Evolutionary conservation across 1,140 invertebrate genomes (phyloP).

Genomic region (Cotesia typhae): DNA sequence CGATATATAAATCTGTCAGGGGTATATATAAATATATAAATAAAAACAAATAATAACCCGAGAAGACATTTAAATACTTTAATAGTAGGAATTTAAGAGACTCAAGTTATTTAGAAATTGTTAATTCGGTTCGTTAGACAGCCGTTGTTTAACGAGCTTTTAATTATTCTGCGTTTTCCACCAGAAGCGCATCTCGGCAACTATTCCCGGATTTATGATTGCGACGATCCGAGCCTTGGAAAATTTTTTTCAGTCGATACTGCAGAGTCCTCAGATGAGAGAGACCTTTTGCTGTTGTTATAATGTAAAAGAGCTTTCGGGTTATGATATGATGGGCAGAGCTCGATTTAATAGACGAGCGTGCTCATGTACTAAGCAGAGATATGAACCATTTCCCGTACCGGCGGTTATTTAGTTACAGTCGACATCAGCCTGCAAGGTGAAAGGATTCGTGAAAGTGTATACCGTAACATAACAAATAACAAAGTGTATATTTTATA

Average conservation of each 20-base stretch:
- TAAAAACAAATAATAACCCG: background rate
- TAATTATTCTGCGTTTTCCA: constrained; percentile 12
- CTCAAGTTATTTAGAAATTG: background rate
- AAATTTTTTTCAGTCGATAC: too few species aligned
- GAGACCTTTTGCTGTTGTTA: background rate
- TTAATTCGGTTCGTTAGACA: constrained; percentile 11
- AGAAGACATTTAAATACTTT: constrained; percentile 4
- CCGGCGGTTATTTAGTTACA: constrained; percentile 22
- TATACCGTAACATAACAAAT: constrained; percentile 2
- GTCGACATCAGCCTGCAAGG: constrained; percentile 27
- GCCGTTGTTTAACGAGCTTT: constrained; percentile 14
- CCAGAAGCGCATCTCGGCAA: background rate
- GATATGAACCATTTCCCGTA: constrained; percentile 39
- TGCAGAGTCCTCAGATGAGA: background rate
- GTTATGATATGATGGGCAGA: background rate
- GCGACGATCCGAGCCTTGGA: too few species aligned
- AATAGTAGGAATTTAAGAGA: background rate
- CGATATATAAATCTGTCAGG: too few species aligned
- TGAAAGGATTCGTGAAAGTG: constrained; percentile 43
- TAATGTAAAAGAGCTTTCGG: background rate
- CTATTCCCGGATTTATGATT: too few species aligned
- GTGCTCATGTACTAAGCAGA: constrained; percentile 3
- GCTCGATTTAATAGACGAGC: too few species aligned
- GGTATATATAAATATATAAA: background rate
- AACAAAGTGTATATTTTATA: constrained; percentile 9